Conservation (phyloP, 2,888 invertebrate genomes). For the Epinotia brunnichana region DNA sequence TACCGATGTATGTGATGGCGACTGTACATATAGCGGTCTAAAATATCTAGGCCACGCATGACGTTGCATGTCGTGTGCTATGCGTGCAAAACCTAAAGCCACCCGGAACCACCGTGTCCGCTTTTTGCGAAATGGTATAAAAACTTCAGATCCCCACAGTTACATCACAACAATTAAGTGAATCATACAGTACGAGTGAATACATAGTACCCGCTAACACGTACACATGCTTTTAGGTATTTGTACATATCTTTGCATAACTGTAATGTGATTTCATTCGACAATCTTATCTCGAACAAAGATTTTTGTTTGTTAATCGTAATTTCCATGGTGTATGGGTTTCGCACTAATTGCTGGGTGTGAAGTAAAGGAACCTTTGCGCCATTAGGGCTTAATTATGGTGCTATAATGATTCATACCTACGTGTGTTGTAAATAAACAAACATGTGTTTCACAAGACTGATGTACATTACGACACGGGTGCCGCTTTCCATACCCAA, state of each 20-base stretch:
- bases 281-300: slow-evolving; percentile 50
- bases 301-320: slow-evolving; percentile 5
- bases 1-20: too few relatives aligned
- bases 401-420: slow-evolving; percentile 51
- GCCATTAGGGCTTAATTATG: slow-evolving; percentile 63
- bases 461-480: slow-evolving; percentile 26
- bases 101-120: slow-evolving; percentile 32
- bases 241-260: slow-evolving; percentile 51
- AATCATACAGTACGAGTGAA: slow-evolving; percentile 51
- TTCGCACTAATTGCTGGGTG: slow-evolving; percentile 51
- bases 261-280: slow-evolving; percentile 36
- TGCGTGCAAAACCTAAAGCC: slow-evolving; percentile 6
- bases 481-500: slow-evolving; percentile 33
- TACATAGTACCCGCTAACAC: slow-evolving; percentile 28
- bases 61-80: slow-evolving; percentile 6
- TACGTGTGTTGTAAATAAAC: slow-evolving; percentile 33
- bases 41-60: slow-evolving; percentile 10
- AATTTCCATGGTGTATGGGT: slow-evolving; percentile 25
- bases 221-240: slow-evolving; percentile 49
- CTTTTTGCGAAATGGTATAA: slow-evolving; percentile 35
- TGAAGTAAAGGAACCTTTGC: slow-evolving; percentile 60
- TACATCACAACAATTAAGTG: slow-evolving; percentile 49
- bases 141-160: slow-evolving; percentile 26
- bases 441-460: slow-evolving; percentile 44
- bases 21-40: slow-evolving; percentile 4